Percentiles rank a stretch among this genome's conserved stretches.
phyloP scores from a whole-genome alignment of 1,140 invertebrate genomes.

The Pygmarrhopalites habei region DNA sequence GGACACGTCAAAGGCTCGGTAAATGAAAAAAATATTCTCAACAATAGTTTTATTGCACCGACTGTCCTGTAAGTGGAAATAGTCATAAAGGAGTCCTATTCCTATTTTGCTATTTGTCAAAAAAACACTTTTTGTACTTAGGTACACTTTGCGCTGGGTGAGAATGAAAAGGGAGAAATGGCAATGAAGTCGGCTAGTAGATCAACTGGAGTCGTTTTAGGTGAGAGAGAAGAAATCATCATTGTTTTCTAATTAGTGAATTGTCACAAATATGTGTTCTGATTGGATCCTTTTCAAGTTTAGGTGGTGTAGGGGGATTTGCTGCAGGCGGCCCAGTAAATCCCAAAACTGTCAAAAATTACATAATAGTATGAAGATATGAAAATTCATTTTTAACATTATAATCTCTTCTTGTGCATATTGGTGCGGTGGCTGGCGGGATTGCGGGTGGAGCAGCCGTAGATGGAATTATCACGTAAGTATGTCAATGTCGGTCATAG shows the following conservation, averaged over 20 bases:
- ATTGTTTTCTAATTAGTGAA: no score
- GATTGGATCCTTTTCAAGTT: no score
- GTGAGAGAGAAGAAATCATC: background rate
- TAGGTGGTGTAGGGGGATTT: conserved; percentile 34
- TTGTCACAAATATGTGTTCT: conserved; percentile 15
- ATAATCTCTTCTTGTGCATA: background rate
- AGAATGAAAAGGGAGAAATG: conserved; percentile 27
- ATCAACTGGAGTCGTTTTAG: conserved; percentile 24
- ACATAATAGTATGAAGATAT: no score
- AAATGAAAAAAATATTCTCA: no score
- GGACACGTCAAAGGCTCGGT: conserved; percentile 32
- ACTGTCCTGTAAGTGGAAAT: no score
- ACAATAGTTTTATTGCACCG: no score
- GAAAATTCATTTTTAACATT: background rate
- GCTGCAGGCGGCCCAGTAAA: conserved; percentile 23
- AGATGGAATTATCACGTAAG: conserved; percentile 34
- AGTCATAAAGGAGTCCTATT: no score
- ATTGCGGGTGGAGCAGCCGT: conserved; percentile 33
- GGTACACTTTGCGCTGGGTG: conserved; percentile 31
- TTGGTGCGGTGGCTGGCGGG: conserved; percentile 28
- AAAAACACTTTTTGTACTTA: no score
- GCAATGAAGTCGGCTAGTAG: conserved; percentile 26
- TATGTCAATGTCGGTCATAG: no score
- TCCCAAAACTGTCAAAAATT: no score
- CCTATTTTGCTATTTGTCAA: no score